Percentiles rank a stretch among this genome's conserved stretches.
phyloP scores from a whole-genome alignment of 2,113 vertebrate genomes.

The Anarrhichthys ocellatus region DNA sequence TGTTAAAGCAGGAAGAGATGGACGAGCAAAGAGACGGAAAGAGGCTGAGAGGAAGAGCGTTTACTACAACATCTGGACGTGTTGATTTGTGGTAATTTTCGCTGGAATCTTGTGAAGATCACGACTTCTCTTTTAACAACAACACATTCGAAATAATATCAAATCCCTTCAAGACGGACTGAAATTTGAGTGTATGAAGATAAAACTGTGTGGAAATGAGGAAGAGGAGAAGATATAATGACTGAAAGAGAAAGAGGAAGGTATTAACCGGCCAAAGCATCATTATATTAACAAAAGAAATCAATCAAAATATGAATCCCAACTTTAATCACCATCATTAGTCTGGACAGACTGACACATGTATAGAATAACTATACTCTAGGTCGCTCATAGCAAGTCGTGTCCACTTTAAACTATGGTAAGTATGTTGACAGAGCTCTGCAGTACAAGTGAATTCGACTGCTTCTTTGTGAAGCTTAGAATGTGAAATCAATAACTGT shows the following conservation, averaged over 20 bases:
- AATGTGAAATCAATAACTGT: neutral
- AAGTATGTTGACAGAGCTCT: neutral
- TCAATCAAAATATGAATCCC: neutral
- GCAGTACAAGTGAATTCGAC: neutral
- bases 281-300: neutral
- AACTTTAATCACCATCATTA: neutral
- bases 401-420: neutral
- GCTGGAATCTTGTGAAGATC: neutral
- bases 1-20: constrained; percentile 57
- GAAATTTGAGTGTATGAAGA: neutral
- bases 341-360: neutral
- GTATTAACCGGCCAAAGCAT: neutral
- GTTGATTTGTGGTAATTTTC: neutral
- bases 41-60: neutral
- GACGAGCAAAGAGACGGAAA: neutral
- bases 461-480: neutral
- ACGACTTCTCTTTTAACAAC: neutral
- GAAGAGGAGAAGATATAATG: neutral
- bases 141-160: neutral
- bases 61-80: neutral
- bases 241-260: neutral
- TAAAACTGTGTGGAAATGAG: neutral
- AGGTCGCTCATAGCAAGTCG: neutral
- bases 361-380: neutral
- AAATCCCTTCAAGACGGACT: neutral